Base-by-base conservation (phyloP, 2,888 invertebrate genomes). In the Cremastobaeus sp. region DNA sequence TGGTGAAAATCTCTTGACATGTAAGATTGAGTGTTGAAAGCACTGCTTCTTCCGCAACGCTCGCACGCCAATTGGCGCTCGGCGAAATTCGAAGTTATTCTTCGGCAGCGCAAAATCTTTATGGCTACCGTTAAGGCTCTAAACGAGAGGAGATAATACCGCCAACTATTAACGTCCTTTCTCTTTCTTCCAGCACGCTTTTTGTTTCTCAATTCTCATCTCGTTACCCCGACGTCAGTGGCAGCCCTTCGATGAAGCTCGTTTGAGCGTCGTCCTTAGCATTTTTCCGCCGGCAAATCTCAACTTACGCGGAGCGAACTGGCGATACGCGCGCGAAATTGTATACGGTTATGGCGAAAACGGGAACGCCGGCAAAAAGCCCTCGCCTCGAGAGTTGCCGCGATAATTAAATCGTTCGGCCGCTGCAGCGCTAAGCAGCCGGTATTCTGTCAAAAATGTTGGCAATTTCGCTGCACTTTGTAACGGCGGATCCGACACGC, bases 391-490 rank as follows among this genome's bases (percentile, higher is more conserved):
- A 57, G 54, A 48, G 65, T 48, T 66, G 65, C 59, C 48, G 59
- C 48, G 65, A 66, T 72, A 72, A 72, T 72, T 72, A 66, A 72
- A 72, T 60, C 65, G 65, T 72, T 48, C 34, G 34, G 52, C 64
- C 34, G 48, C 52, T 59, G 59, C 21, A 32, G 60, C 25, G 59
- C 54, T n/a, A n/a, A n/a, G n/a, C n/a, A n/a, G n/a, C n/a, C n/a
- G n/a, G n/a, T n/a, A n/a, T n/a, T n/a, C n/a, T n/a, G n/a, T n/a
- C n/a, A n/a, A n/a, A n/a, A n/a, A n/a, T n/a, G n/a, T n/a, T n/a
- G n/a, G n/a, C n/a, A n/a, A n/a, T n/a, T n/a, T n/a, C n/a, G n/a
- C n/a, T n/a, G n/a, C n/a, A n/a, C n/a, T n/a, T n/a, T n/a, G n/a
- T n/a, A n/a, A n/a, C n/a, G n/a, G n/a, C n/a, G n/a, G n/a, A n/a